Evolutionary conservation across 2,888 invertebrate species (phyloP).

Genomic region (Willowsia nigromaculata): DNA sequence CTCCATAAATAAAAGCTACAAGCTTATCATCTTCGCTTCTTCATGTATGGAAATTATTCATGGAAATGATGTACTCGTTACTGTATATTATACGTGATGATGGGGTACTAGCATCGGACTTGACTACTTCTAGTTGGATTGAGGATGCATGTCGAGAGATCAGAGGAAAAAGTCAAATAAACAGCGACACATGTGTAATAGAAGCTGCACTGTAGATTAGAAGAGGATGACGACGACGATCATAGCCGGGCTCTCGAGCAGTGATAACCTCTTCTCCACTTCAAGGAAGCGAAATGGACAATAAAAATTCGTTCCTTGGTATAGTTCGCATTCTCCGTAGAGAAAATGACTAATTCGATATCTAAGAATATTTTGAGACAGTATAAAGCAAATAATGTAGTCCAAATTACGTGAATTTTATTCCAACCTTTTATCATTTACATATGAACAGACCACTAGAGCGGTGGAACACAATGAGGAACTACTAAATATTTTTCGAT

Average conservation of each 20-base stretch:
- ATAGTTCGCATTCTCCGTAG: not conserved
- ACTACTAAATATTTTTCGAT: too few relatives aligned
- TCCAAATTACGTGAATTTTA: too few relatives aligned
- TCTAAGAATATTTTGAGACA: not conserved
- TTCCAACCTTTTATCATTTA: too few relatives aligned
- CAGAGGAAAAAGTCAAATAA: constrained; percentile 19
- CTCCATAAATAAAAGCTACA: not conserved
- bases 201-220: not conserved
- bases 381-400: too few relatives aligned
- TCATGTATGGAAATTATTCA: too few relatives aligned
- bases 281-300: not conserved
- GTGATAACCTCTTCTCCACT: constrained; percentile 8
- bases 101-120: not conserved
- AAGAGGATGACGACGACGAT: not conserved
- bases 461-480: too few relatives aligned
- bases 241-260: constrained; percentile 8
- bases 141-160: not conserved
- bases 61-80: not conserved
- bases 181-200: not conserved
- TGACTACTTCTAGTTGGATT: not conserved
- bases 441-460: too few relatives aligned
- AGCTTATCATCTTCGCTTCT: not conserved
- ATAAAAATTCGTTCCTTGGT: not conserved
- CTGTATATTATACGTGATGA: not conserved
- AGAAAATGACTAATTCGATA: not conserved